phyloP scores from a whole-genome alignment of 2,888 invertebrate genomes.

The Lasioglossum leucozonium region DNA sequence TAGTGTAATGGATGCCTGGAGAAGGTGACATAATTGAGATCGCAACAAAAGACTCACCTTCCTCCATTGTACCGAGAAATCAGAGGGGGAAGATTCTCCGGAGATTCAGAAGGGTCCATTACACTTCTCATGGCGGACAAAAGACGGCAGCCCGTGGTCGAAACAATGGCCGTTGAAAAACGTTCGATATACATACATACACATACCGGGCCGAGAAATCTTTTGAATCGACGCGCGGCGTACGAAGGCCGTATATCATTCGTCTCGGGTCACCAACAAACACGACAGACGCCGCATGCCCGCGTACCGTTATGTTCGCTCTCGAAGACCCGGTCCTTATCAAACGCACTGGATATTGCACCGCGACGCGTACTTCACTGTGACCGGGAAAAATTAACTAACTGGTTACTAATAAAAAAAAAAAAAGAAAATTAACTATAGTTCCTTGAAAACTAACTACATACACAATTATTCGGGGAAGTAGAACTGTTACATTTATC shows the following conservation, averaged over 20 bases:
- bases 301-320: conserved; percentile 65
- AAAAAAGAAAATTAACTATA: neutral
- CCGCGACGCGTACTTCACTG: neutral
- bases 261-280: conserved; percentile 55
- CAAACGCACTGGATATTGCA: neutral
- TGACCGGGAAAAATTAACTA: neutral
- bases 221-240: conserved; percentile 32
- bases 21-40: conserved; percentile 18
- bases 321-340: conserved; percentile 47
- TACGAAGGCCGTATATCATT: conserved; percentile 39
- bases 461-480: neutral
- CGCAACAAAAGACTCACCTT: neutral
- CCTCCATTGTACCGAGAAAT: conserved; percentile 16
- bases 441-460: neutral
- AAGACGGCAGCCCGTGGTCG: conserved; percentile 4
- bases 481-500: neutral
- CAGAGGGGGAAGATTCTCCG: conserved; percentile 14
- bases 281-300: conserved; percentile 47
- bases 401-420: neutral
- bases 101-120: conserved; percentile 41
- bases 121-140: conserved; percentile 20
- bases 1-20: neutral
- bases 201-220: conserved; percentile 11
- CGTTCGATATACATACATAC: neutral
- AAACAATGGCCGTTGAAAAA: conserved; percentile 30